Percentiles rank a stretch among this genome's conserved stretches.
These are phyloP conservation scores for Drosophila ochracea DNA, from an alignment of 2,888 invertebrate genomes.

Conservation along the genomic window DNA sequence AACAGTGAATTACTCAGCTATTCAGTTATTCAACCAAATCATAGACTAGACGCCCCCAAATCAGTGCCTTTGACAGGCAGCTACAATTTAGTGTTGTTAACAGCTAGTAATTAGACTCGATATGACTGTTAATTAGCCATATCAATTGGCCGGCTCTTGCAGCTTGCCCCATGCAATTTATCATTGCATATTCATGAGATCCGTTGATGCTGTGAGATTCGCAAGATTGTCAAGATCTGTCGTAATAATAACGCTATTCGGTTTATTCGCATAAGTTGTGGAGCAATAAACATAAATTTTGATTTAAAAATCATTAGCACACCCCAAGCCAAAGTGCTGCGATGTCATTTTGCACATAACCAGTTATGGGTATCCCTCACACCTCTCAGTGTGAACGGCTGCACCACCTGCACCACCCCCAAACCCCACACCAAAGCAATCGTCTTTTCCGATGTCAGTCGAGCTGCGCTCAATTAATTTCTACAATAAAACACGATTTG, in stretches of 20 bases:
- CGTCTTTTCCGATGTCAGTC: constrained; percentile 57
- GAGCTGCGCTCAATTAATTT: constrained; percentile 75
- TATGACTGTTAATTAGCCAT: constrained; percentile 70
- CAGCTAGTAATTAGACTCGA: constrained; percentile 75
- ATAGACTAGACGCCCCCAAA: constrained; percentile 32
- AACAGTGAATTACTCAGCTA: constrained; percentile 7
- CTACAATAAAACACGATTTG: constrained; percentile 78
- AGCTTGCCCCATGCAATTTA: constrained; percentile 39
- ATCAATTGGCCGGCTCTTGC: constrained; percentile 46
- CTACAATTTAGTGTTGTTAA: constrained; percentile 73
- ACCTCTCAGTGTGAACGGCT: constrained; percentile 13
- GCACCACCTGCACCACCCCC: constrained; percentile 13
- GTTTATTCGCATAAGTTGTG: constrained; percentile 59
- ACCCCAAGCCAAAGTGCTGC: constrained; percentile 61
- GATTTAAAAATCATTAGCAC: constrained; percentile 75
- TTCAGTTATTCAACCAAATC: constrained; percentile 46
- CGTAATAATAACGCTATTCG: constrained; percentile 17
- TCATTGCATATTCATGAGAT: constrained; percentile 67
- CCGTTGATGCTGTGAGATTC: background rate
- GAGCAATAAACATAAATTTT: constrained; percentile 67
- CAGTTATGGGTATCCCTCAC: constrained; percentile 32
- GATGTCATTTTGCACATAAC: constrained; percentile 46
- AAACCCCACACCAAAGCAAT: background rate
- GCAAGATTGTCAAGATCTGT: constrained; percentile 14
- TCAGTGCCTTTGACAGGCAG: constrained; percentile 56